Evolutionary conservation across 2,888 invertebrate genomes (phyloP).

Genomic region (Aphidoletes aphidimyza): DNA sequence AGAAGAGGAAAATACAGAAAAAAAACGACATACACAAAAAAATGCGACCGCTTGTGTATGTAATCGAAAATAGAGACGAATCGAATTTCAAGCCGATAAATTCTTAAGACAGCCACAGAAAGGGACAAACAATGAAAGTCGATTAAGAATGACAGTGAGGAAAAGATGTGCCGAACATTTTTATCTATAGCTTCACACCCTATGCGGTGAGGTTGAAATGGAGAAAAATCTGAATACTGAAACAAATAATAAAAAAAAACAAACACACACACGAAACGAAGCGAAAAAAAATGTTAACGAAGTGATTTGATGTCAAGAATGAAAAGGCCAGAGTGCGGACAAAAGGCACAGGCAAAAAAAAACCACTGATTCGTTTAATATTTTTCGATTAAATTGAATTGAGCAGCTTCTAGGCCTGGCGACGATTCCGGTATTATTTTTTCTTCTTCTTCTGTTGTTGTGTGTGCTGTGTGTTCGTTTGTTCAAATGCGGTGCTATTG

Average conservation of each 20-base stretch:
- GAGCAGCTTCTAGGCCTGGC: constrained; percentile 2
- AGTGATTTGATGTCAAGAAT: constrained; percentile 52
- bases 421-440: constrained; percentile 33
- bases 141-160: neutral
- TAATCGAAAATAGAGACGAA: constrained; percentile 32
- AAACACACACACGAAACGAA: too few species aligned
- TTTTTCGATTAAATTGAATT: constrained; percentile 47
- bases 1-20: neutral
- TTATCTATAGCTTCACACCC: constrained; percentile 44
- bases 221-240: constrained; percentile 11
- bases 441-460: too few species aligned
- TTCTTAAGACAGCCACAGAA: neutral
- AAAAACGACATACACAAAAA: neutral
- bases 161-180: constrained; percentile 15
- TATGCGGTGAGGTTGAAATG: neutral
- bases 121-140: neutral
- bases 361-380: constrained; percentile 52
- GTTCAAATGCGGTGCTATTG: too few species aligned
- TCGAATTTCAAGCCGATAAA: constrained; percentile 35
- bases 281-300: constrained; percentile 12
- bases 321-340: neutral
- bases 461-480: too few species aligned
- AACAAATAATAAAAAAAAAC: neutral
- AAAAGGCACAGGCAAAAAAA: neutral
- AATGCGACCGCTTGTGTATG: constrained; percentile 23